Evolutionary conservation across 2,797 vertebrate species (phyloP).

Genomic region (Helicolenus hilgendorfi): DNA sequence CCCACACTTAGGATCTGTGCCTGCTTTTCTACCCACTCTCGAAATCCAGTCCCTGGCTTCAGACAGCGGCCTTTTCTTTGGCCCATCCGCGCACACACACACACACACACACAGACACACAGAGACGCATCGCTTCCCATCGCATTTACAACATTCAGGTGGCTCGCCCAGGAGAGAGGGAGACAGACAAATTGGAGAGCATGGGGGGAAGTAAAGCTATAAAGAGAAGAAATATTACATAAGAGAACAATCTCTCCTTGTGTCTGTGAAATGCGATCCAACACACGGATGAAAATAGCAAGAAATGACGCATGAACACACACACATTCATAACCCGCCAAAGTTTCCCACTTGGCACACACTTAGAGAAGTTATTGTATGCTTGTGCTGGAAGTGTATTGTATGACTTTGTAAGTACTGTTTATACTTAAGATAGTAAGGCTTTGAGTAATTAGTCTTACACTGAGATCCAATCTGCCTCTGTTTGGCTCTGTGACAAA

Average conservation of each 20-base stretch:
- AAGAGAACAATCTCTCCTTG: slow-evolving; percentile 54
- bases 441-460: slow-evolving; percentile 43
- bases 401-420: slow-evolving; percentile 35
- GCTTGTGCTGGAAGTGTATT: slow-evolving; percentile 24
- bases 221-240: slow-evolving; percentile 51
- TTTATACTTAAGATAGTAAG: slow-evolving; percentile 56
- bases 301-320: slow-evolving; percentile 36
- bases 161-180: neutral
- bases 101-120: slow-evolving; percentile 67
- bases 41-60: slow-evolving; percentile 47
- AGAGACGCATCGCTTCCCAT: slow-evolving; percentile 61
- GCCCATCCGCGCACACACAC: slow-evolving; percentile 42
- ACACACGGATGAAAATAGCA: slow-evolving; percentile 28
- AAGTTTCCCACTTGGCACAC: slow-evolving; percentile 28
- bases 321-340: slow-evolving; percentile 4
- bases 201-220: neutral
- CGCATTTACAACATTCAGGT: slow-evolving; percentile 59
- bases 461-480: slow-evolving; percentile 35
- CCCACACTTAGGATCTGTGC: slow-evolving; percentile 39
- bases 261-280: slow-evolving; percentile 44
- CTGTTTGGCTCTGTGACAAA: neutral
- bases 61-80: slow-evolving; percentile 73
- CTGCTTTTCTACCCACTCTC: slow-evolving; percentile 12
- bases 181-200: slow-evolving; percentile 1
- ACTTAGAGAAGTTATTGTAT: slow-evolving; percentile 7